phyloP scores from a whole-genome alignment of 2,797 vertebrate species.

The Rhinatrema bivittatum region DNA sequence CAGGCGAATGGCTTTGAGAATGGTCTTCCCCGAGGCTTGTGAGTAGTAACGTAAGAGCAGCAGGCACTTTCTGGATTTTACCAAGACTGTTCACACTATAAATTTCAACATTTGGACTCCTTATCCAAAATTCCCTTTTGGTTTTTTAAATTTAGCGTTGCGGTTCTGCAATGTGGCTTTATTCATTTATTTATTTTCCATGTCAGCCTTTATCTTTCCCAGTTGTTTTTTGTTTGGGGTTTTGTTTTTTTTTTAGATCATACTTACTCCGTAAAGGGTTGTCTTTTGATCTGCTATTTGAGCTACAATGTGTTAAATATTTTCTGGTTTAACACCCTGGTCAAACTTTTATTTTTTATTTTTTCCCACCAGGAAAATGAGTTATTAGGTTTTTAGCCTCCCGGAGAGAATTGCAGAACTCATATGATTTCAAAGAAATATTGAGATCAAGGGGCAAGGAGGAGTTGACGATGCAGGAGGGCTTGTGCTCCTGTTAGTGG shows the following conservation, averaged over 20 bases:
- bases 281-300: not conserved
- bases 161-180: too few relatives aligned
- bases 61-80: too few relatives aligned
- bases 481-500: constrained; percentile 13
- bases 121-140: not conserved
- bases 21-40: too few relatives aligned
- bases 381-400: not conserved
- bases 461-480: not conserved
- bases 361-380: too few relatives aligned
- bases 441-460: constrained; percentile 14
- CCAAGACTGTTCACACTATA: too few relatives aligned
- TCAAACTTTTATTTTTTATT: constrained; percentile 1
- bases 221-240: too few relatives aligned
- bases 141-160: not conserved
- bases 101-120: not conserved
- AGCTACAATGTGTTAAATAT: not conserved
- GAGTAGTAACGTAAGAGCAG: too few relatives aligned
- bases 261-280: not conserved
- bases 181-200: too few relatives aligned
- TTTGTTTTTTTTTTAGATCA: constrained; percentile 3
- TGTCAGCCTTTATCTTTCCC: not conserved
- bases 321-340: not conserved
- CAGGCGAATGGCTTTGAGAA: too few relatives aligned
- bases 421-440: not conserved
- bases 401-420: not conserved